These are phyloP conservation scores for Matsumyia berberina DNA, from an alignment of 2,888 invertebrate genomes.

Conservation along the genomic window DNA sequence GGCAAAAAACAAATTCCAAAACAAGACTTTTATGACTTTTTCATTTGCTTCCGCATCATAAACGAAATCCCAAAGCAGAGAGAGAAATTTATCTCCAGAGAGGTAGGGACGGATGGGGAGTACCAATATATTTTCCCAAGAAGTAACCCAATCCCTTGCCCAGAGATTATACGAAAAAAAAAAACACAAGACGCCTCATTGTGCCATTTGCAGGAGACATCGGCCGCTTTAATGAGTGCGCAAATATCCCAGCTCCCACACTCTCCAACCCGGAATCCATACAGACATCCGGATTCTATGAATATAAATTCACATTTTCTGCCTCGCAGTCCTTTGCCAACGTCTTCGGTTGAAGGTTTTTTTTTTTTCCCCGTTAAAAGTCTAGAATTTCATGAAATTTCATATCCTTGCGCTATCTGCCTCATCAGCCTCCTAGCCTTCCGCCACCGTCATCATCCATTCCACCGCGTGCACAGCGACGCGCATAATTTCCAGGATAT, in stretches of 20 bases:
- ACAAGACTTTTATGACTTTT: slow-evolving; percentile 28
- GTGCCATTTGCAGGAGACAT: slow-evolving; percentile 36
- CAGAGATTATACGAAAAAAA: not conserved
- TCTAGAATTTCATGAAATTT: slow-evolving; percentile 71
- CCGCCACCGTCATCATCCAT: slow-evolving; percentile 38
- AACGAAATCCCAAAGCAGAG: slow-evolving; percentile 22
- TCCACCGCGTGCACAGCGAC: slow-evolving; percentile 43
- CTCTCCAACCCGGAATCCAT: not conserved
- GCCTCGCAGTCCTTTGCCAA: not conserved
- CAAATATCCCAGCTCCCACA: slow-evolving; percentile 13
- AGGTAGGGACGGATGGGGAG: not conserved
- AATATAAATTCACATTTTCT: not conserved
- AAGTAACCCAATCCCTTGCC: not conserved
- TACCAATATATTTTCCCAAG: not conserved
- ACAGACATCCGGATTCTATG: slow-evolving; percentile 13
- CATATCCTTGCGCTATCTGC: slow-evolving; percentile 32
- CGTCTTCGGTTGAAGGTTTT: too few relatives aligned
- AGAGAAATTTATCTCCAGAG: slow-evolving; percentile 10
- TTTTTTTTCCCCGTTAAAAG: not conserved
- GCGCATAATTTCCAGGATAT: slow-evolving; percentile 59
- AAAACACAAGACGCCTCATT: not conserved
- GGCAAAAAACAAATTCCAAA: slow-evolving; percentile 10
- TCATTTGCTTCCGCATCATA: slow-evolving; percentile 47
- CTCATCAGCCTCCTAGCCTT: slow-evolving; percentile 30
- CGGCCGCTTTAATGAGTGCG: slow-evolving; percentile 48